These are phyloP conservation scores for Cosmopolites sordidus DNA, from an alignment of 2,888 invertebrate species.

Conservation along the genomic window DNA sequence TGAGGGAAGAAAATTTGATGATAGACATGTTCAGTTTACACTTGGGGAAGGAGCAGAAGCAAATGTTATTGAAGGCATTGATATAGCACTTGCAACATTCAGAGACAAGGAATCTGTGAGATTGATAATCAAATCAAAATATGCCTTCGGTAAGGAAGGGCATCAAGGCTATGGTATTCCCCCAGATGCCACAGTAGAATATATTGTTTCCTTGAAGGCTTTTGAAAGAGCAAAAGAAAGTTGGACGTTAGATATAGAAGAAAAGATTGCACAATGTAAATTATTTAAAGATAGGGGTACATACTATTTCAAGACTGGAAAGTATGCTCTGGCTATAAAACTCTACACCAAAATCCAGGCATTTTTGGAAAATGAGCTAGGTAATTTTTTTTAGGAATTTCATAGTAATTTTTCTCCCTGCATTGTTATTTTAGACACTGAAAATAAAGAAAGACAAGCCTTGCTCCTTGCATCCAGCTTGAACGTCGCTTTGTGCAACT, in stretches of 20 bases:
- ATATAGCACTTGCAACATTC: slow-evolving; percentile 77
- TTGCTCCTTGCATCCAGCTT: slow-evolving; percentile 68
- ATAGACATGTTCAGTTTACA: slow-evolving; percentile 73
- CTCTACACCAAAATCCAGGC: slow-evolving; percentile 78
- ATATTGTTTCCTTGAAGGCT: slow-evolving; percentile 72
- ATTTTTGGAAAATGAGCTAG: slow-evolving; percentile 57
- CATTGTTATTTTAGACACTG: slow-evolving; percentile 35
- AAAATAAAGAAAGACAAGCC: slow-evolving; percentile 51
- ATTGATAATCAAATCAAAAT: slow-evolving; percentile 68
- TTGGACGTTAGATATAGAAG: slow-evolving; percentile 76
- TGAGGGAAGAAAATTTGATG: slow-evolving; percentile 69
- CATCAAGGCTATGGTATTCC: slow-evolving; percentile 65
- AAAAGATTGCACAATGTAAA: slow-evolving; percentile 78
- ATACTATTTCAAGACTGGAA: slow-evolving; percentile 76
- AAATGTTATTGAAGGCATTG: slow-evolving; percentile 76
- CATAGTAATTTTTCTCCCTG: slow-evolving; percentile 18
- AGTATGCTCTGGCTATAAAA: slow-evolving; percentile 73
- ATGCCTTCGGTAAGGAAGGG: slow-evolving; percentile 70
- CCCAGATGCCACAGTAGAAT: slow-evolving; percentile 71
- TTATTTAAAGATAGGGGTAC: slow-evolving; percentile 89
- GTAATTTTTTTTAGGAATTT: slow-evolving; percentile 35
- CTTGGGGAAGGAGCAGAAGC: slow-evolving; percentile 80
- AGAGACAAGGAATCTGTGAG: slow-evolving; percentile 73
- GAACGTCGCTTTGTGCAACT: slow-evolving; percentile 77
- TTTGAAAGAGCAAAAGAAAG: slow-evolving; percentile 80